Evolutionary conservation across 1,140 invertebrate species (phyloP), one percentile per base, ranked within the genome.

Genomic region (Drosophila kohkoa): DNA sequence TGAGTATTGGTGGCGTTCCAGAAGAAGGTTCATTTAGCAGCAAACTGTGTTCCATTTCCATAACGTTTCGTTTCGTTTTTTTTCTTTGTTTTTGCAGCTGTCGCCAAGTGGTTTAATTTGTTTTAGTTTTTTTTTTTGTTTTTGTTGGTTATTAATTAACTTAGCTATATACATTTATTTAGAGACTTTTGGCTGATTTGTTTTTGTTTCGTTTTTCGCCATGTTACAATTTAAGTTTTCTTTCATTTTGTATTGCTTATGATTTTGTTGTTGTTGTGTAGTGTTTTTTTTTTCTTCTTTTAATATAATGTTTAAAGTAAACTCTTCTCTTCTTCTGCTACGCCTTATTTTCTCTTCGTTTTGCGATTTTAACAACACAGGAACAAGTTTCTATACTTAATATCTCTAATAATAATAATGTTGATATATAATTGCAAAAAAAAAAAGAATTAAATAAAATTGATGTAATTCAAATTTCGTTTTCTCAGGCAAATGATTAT

Each of bases 341-440:
- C 49, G 41, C 65, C 11, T 41, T 57, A 20, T 41, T 15, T 32
- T 38, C 16, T 30, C 13, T 45, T 57, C 45, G 35, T 72, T 73
- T 76, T 55, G 65, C 75, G 68, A 77, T 73, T 77, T 88, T 80
- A 88, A 88, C 85, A 88, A 89, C 83, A 83, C 83, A 88, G 83
- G 83, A 88, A 88, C 83, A 89, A 83, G 85, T 88, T 83, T 88
- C 35, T 88, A 87, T 74, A 6, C 35, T 70, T 79, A 58, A 57
- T 65, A 35, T 49, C 8, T 25, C 7, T 25, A 60, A 28, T 45
- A 49, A 58, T 25, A 46, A 11, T 25, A 32, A 54, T 55, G 25
- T 35, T 35, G 13, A 35, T 16, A 35, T 51, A 51, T 16, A n/a
- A 51, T 10, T 38, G 35, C 35, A 72, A 80, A 75, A 68, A 71